Evolutionary conservation across 1,140 invertebrate genomes (phyloP), one percentile per base, ranked within the genome.

Genomic region (Gryllus bimaculatus): DNA sequence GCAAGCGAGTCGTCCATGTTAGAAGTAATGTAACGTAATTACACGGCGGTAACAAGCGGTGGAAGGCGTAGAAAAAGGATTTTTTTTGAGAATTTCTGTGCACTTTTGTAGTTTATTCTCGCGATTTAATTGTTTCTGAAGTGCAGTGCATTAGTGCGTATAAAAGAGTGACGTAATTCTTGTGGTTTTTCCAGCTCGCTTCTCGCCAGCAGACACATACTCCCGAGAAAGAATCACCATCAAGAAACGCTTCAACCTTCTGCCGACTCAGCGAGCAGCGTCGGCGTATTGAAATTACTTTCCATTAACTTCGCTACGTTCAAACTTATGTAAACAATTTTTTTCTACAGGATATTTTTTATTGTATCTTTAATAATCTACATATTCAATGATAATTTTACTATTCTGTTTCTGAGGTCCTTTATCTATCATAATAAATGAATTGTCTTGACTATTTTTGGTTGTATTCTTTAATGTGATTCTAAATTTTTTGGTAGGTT

Each of bases 161-260:
- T n/a, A 48, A 8, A 0, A 12, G 8, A 4, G 12, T 76, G 12
- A 48, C 39, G 8, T 26, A 47, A 39, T 47, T 15, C 7, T 21
- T 76, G 20, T 82, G 79, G 74, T 85, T 49, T 82, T 90, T 91
- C 78, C 84, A 93, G 96, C 97, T 80, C 91, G 95, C 80, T 99
- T 98, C 85, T 97, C 96, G 18, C 96, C 96, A 0, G 96, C 98
- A 87, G 97, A 99, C 84, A 96, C 96, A 86, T 97, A 94, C 85
- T 98, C 97, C 0, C 90, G 93, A 82, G 92, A 98, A 83, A 89
- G 97, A 80, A 92, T 98, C 77, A 95, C 90, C 2, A 91, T 97
- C 66, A 98, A 98, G 86, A 94, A 94, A 84, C 89, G 96, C 85
- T 98, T 96, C 88, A 93, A 93, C 12, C 87, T 98, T 49, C 87